Evolutionary conservation across 2,888 invertebrate genomes (phyloP), one percentile per base, ranked within the genome.

Genomic region (Drosophila rubida): DNA sequence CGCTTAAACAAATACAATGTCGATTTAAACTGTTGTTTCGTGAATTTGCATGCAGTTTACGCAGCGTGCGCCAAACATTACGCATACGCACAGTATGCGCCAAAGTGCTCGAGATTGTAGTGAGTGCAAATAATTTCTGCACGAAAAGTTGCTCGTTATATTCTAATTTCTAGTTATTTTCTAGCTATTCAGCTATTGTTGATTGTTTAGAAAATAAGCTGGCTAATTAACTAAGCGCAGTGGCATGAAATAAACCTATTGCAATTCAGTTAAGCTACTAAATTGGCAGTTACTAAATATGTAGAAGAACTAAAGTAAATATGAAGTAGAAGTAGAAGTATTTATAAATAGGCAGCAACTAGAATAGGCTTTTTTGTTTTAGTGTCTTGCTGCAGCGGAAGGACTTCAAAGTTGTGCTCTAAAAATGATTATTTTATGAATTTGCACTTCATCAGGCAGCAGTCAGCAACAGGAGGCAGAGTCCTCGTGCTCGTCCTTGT

Each of bases 381-480:
- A n/a, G n/a, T n/a, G n/a, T n/a, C n/a, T 6, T 14, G 30, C 27
- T 55, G 23, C 7, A 9, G 30, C 13, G 16, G 62, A 66, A 59
- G 53, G 22, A 54, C 72, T 67, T 60, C 53, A 61, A 75, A 59
- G 66, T 62, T 60, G 49, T 63, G 44, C 58, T 55, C 50, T 59
- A 44, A 66, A 72, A 72, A 76, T 75, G 57, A 72, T 65, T 75
- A 77, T 77, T 75, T 77, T 72, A 75, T 75, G 73, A 77, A 75
- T 75, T 77, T 77, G 48, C 77, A 77, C 78, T 77, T 75, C 69
- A 80, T 77, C 69, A 71, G 62, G 23, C 51, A 35, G 57, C 51
- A 37, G 16, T n/a, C 46, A 53, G 54, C 49, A 70, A 55, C 50
- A 48, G 51, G 27, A 30, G 30, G 1, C 30, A 30, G 30, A 30